Percentiles rank a stretch among this genome's conserved stretches.
phyloP scores from a whole-genome alignment of 2,888 invertebrate genomes.

The Chymomyza caudatula region DNA sequence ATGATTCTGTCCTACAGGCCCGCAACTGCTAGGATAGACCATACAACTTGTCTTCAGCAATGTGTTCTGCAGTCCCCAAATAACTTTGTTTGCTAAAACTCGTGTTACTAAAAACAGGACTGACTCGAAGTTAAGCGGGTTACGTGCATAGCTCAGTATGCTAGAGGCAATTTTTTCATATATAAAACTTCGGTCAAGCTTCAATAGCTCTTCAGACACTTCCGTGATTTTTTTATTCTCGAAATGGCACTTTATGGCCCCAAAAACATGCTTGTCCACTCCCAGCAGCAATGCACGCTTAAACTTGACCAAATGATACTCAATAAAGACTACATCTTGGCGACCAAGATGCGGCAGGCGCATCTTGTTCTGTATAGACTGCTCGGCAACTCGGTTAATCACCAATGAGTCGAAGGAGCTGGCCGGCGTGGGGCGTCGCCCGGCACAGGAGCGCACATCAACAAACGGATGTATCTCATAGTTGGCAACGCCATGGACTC shows the following conservation, averaged over 20 bases:
- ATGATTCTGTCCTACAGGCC: too few relatives aligned
- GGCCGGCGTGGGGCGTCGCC: constrained; percentile 73
- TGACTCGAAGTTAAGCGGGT: neutral
- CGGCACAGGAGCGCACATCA: constrained; percentile 60
- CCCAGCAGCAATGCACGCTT: constrained; percentile 74
- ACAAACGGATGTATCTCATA: constrained; percentile 71
- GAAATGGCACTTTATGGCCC: constrained; percentile 73
- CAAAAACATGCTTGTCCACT: constrained; percentile 71
- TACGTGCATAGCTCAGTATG: neutral
- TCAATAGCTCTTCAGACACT: constrained; percentile 63
- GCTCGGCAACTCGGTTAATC: too few relatives aligned
- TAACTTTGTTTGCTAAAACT: too few relatives aligned
- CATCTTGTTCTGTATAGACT: constrained; percentile 45
- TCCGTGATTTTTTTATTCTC: constrained; percentile 68
- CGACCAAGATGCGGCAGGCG: constrained; percentile 54
- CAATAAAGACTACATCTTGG: constrained; percentile 72
- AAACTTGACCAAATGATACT: constrained; percentile 74
- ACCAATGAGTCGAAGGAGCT: too few relatives aligned
- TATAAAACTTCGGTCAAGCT: constrained; percentile 6
- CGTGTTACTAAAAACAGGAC: too few relatives aligned
- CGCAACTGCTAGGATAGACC: too few relatives aligned
- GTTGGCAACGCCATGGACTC: constrained; percentile 73
- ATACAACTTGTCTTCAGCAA: too few relatives aligned
- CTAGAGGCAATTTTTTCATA: neutral
- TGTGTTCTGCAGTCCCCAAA: too few relatives aligned